Conservation (phyloP, 2,113 vertebrate genomes). For the Nycticebus coucang region DNA sequence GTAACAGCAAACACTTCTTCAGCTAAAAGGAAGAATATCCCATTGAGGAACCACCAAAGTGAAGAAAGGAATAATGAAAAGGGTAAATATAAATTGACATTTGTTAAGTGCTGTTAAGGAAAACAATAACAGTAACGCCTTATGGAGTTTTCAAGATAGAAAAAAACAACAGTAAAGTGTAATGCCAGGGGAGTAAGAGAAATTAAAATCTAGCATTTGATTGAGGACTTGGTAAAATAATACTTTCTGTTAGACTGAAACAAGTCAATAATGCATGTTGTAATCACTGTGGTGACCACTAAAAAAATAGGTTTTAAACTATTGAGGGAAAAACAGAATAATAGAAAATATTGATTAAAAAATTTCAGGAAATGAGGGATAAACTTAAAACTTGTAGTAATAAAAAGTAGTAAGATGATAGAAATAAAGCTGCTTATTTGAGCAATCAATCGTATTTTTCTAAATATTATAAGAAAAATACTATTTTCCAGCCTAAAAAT, state of each 20-base stretch:
- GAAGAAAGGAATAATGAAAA: conserved; percentile 18
- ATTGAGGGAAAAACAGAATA: background rate
- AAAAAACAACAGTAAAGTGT: background rate
- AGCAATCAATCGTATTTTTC: background rate
- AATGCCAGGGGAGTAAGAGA: background rate
- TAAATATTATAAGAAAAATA: conserved; percentile 1
- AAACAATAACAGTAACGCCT: background rate
- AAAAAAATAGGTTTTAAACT: background rate
- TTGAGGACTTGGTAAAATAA: background rate
- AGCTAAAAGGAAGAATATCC: background rate
- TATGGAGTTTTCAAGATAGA: background rate
- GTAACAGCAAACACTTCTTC: background rate
- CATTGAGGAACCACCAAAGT: background rate
- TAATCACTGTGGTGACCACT: background rate
- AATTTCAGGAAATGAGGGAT: background rate
- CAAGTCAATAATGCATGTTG: background rate
- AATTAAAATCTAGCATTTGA: background rate
- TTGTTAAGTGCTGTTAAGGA: background rate
- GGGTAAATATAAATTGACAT: background rate
- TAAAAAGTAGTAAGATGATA: background rate
- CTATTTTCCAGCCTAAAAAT: conserved; percentile 42
- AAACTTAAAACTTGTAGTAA: conserved; percentile 12
- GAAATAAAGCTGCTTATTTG: background rate
- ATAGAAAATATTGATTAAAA: background rate
- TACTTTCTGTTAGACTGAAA: background rate